phyloP scores from a whole-genome alignment of 2,113 vertebrate genomes.

The Pristiophorus japonicus region DNA sequence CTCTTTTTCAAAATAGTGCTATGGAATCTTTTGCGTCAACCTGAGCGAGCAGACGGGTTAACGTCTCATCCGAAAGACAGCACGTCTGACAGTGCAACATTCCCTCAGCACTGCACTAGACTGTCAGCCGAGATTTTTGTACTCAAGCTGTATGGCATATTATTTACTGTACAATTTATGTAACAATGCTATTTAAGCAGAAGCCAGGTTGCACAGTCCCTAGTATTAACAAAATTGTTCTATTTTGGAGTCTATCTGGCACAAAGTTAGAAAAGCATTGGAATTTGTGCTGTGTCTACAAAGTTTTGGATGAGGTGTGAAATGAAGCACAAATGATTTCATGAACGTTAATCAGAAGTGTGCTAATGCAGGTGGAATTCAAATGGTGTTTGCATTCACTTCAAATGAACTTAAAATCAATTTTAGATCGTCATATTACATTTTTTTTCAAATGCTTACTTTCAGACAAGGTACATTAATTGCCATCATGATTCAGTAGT shows the following conservation, averaged over 20 bases:
- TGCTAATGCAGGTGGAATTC: neutral
- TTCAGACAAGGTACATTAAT: neutral
- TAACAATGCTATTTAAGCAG: neutral
- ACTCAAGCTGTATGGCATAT: too few relatives aligned
- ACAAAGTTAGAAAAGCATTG: neutral
- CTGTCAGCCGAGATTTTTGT: too few relatives aligned
- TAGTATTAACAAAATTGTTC: neutral
- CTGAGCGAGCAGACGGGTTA: too few relatives aligned
- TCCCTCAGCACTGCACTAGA: too few relatives aligned
- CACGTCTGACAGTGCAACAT: too few relatives aligned
- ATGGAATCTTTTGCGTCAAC: too few relatives aligned
- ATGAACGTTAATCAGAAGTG: neutral
- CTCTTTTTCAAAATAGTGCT: too few relatives aligned
- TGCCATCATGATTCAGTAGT: neutral
- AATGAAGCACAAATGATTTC: neutral
- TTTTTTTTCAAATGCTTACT: neutral
- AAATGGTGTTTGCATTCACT: neutral
- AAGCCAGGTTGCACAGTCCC: neutral
- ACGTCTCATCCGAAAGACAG: too few relatives aligned
- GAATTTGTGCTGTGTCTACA: neutral
- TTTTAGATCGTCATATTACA: neutral
- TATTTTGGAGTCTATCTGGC: neutral
- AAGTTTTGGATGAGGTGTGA: neutral
- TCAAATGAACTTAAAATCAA: slow-evolving; percentile 6
- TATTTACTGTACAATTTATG: neutral